These are phyloP conservation scores for Turdus rufiventris DNA, from an alignment of 2,113 vertebrate genomes.

Conservation along the genomic window DNA sequence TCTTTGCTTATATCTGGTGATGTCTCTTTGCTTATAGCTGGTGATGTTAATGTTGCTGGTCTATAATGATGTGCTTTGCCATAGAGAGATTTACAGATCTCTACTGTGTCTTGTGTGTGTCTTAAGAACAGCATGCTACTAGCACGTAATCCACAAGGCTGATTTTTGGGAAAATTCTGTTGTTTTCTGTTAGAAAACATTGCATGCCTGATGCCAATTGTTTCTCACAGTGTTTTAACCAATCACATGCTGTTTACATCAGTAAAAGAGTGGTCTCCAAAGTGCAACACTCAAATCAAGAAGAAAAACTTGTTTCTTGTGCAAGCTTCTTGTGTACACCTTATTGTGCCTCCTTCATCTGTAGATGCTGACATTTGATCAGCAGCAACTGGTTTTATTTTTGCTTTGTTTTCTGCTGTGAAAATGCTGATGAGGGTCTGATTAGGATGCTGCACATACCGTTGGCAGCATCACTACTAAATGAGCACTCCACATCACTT, in stretches of 20 bases:
- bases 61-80: background rate
- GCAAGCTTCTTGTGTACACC: background rate
- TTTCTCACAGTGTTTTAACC: slow-evolving; percentile 28
- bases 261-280: slow-evolving; percentile 15
- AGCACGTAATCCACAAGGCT: slow-evolving; percentile 22
- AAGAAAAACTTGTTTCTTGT: background rate
- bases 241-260: background rate
- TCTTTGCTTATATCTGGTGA: background rate
- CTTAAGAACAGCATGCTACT: slow-evolving; percentile 5
- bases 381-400: slow-evolving; percentile 12
- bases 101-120: background rate
- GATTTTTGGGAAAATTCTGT: slow-evolving; percentile 40
- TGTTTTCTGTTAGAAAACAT: slow-evolving; percentile 47
- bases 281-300: background rate
- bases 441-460: slow-evolving; percentile 61
- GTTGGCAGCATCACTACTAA: slow-evolving; percentile 48
- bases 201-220: slow-evolving; percentile 10
- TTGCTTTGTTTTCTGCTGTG: slow-evolving; percentile 29
- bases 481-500: slow-evolving; percentile 15
- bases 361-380: background rate
- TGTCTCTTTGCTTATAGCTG: background rate
- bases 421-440: slow-evolving; percentile 26
- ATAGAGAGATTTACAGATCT: background rate
- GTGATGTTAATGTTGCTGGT: background rate
- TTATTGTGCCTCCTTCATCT: background rate